phyloP scores from a whole-genome alignment of 2,113 vertebrate genomes.

The Ochotona curzoniae region DNA sequence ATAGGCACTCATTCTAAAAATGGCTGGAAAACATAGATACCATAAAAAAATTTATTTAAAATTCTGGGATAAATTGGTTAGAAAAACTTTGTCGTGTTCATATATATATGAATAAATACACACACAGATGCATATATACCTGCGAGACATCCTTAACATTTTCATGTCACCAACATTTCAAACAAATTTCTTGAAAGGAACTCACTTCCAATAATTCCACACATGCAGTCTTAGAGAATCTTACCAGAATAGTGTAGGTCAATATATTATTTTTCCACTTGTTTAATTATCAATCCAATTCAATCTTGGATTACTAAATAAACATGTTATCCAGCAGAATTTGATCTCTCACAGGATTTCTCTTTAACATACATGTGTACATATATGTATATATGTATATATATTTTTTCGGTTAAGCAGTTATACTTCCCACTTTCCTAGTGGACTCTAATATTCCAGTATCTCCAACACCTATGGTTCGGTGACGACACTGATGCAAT shows the following conservation, averaged over 20 bases:
- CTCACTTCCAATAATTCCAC: neutral
- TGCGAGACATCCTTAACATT: neutral
- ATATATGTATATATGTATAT: too few relatives aligned
- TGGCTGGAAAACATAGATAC: neutral
- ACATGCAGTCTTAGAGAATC: neutral
- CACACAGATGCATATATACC: too few relatives aligned
- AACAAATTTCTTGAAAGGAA: neutral
- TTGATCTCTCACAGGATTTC: neutral
- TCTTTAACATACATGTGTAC: slow-evolving; percentile 1
- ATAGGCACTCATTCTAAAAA: neutral
- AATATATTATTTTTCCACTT: neutral
- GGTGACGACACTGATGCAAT: neutral
- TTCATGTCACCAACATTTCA: neutral
- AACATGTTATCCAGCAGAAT: neutral
- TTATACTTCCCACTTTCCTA: too few relatives aligned
- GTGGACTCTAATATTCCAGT: neutral
- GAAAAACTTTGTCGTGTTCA: neutral
- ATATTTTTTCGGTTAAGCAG: too few relatives aligned
- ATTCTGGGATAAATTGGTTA: neutral
- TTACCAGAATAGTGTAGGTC: neutral
- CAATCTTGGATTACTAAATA: slow-evolving; percentile 7
- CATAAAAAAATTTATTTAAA: neutral
- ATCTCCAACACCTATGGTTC: neutral
- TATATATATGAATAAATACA: too few relatives aligned
- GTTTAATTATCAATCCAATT: neutral